Conservation (phyloP, 2,113 vertebrate species). For the Bolborhynchus lineola region DNA sequence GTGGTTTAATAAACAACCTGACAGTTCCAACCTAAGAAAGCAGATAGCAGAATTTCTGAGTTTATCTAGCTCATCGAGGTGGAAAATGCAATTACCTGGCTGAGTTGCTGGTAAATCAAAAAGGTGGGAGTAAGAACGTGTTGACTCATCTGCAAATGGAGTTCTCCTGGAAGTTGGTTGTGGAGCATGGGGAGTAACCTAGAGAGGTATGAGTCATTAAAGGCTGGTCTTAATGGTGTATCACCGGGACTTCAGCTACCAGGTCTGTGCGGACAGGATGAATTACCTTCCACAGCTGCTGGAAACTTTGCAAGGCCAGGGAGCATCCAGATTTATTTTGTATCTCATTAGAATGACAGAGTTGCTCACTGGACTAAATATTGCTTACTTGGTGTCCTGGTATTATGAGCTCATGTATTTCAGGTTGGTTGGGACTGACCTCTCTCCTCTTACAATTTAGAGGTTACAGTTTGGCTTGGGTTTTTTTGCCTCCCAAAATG, state of each 20-base stretch:
- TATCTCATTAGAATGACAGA: background rate
- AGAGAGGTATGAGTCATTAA: background rate
- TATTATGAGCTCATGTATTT: background rate
- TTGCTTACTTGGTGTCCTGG: background rate
- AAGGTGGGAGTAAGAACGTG: background rate
- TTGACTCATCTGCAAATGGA: background rate
- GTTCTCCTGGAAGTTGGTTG: background rate
- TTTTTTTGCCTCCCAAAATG: background rate
- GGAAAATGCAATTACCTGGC: background rate
- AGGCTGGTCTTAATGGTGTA: background rate
- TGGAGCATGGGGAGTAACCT: background rate
- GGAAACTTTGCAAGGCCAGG: background rate
- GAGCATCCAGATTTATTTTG: background rate
- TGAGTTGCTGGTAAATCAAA: background rate
- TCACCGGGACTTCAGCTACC: rapidly evolving
- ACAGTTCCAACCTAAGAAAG: background rate
- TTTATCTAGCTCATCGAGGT: background rate
- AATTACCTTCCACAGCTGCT: background rate
- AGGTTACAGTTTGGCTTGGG: background rate
- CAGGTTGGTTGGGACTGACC: background rate
- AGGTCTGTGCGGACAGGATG: background rate
- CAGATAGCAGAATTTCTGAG: background rate
- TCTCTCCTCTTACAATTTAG: background rate
- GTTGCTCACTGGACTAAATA: background rate
- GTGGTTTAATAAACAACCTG: background rate